phyloP scores from a whole-genome alignment of 1,140 invertebrate genomes.

The Zophobas morio region DNA sequence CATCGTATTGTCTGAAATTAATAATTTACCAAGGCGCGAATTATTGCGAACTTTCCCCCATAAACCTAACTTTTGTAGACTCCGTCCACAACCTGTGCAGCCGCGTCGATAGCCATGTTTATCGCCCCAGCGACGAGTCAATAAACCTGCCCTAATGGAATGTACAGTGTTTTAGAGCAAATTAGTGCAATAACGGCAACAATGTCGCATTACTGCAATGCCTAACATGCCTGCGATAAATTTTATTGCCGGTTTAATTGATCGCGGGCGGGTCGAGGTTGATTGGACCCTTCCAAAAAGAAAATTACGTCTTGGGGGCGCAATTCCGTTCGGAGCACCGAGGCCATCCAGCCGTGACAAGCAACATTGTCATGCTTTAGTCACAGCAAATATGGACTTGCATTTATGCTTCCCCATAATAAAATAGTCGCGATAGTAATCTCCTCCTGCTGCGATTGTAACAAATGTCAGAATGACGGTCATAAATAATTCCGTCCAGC shows the following conservation, averaged over 20 bases:
- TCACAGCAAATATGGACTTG: conserved; percentile 14
- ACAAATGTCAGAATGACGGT: conserved; percentile 49
- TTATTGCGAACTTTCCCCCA: no score
- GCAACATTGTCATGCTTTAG: neutral
- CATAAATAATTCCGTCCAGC: conserved; percentile 49
- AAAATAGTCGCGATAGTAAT: conserved; percentile 36
- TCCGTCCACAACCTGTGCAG: no score
- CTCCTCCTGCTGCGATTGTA: conserved; percentile 40
- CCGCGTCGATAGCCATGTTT: no score
- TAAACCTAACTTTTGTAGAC: no score
- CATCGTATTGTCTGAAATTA: no score
- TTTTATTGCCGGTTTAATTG: conserved; percentile 29
- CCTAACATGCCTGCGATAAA: conserved; percentile 11
- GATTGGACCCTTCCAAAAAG: conserved; percentile 22
- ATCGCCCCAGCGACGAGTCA: no score
- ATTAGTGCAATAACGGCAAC: conserved; percentile 10
- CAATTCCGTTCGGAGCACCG: neutral
- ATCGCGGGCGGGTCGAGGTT: conserved; percentile 17
- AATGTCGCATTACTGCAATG: neutral
- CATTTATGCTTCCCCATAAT: conserved; percentile 21
- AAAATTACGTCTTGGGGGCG: conserved; percentile 13
- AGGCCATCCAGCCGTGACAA: conserved; percentile 14
- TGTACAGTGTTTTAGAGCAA: neutral
- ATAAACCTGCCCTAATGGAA: no score
- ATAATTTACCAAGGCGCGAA: no score